Evolutionary conservation across 2,797 vertebrate species (phyloP).

Genomic region (Todus mexicanus): DNA sequence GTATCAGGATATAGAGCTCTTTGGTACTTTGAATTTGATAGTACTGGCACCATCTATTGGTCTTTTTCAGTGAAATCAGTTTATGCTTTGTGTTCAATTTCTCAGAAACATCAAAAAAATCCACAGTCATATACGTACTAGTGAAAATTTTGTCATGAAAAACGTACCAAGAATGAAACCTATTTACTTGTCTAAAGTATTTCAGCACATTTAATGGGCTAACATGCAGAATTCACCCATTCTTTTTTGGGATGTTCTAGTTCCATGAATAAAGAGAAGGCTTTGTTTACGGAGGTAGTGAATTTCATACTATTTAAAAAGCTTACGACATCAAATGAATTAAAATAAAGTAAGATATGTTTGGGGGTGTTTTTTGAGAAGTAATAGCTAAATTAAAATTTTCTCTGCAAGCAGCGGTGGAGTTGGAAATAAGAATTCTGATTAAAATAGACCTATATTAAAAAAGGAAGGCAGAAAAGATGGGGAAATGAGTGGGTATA

Average conservation of each 20-base stretch:
- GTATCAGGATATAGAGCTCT: not conserved
- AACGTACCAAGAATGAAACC: not conserved
- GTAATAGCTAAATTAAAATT: not conserved
- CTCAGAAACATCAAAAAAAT: not conserved
- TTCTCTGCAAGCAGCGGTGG: not conserved
- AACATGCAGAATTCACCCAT: not conserved
- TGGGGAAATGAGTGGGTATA: not conserved
- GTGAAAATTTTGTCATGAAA: not conserved
- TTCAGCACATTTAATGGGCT: not conserved
- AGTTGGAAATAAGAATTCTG: not conserved
- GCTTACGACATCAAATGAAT: not conserved
- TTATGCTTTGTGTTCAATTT: not conserved
- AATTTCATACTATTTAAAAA: not conserved
- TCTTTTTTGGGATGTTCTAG: not conserved
- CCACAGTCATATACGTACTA: not conserved
- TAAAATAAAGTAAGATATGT: not conserved
- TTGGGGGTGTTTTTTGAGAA: not conserved
- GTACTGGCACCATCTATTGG: conserved; percentile 18
- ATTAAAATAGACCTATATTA: not conserved
- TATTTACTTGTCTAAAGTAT: not conserved
- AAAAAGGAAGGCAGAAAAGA: not conserved
- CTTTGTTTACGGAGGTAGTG: not conserved
- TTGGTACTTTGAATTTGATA: not conserved
- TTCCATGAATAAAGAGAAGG: not conserved
- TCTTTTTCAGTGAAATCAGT: not conserved